Base-by-base conservation (phyloP, 1,140 invertebrate species). In the Spodoptera litura region DNA sequence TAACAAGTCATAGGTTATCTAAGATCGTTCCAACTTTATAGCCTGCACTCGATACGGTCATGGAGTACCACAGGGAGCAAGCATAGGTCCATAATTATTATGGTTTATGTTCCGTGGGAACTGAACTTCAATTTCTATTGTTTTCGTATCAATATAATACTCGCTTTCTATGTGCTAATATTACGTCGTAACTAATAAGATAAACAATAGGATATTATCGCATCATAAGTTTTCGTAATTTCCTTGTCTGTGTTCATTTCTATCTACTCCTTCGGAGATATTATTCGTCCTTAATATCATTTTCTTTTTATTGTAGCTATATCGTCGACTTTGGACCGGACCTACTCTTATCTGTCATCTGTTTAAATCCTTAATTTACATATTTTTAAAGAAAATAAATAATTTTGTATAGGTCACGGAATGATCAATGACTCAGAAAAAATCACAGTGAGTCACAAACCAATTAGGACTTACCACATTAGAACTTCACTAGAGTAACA, bases 1-100 rank as follows among this genome's bases (percentile, higher is more conserved):
- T 85, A 80, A 81, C 75, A 78, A 83, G 82, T 80, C 85, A 84
- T 82, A 86, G 85, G 88, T 85, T 89, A 89, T 89, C 85, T n/a
- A 61, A 78, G 78, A 83, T 86, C 82, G 80, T 68, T 78, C 78
- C 6, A 72, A 70, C 62, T 79, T 83, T 82, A 82, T 80, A 75
- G 74, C 82, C 58, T 77, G 61, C 70, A 79, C 66, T 72, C 55
- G 58, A 72, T 81, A 72, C 71, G 73, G 66, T 38, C 38, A 70
- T 53, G 79, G 62, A 38, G 71, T 79, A 58, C 66, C 75, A 78
- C 77, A 83, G 79, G 80, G 75, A 82, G 49, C 52, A 35, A 15
- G 55, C 44, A 52, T 83, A 66, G 66, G 53, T 15, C 72, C 68
- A 66, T 68, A 73, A 49, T 61, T 70, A 59, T 53, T 31, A 56